Conservation (phyloP, 2,797 vertebrate genomes). For the Heteromormyrus szaboi region DNA sequence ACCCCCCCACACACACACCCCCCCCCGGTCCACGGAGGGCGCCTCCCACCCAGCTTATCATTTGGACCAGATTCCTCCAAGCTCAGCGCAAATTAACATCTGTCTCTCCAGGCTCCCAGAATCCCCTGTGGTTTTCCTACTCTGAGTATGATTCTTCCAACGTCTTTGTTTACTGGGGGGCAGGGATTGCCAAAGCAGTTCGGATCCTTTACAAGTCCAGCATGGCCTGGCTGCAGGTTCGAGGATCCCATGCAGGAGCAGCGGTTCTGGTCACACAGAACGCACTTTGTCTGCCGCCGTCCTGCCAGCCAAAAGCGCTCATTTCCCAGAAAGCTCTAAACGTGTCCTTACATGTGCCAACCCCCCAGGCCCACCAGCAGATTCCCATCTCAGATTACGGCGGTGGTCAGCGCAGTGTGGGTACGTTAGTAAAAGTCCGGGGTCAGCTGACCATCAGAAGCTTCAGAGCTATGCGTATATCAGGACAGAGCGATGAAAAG, state of each 20-base stretch:
- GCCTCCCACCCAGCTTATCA: constrained; percentile 36
- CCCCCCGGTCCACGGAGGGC: constrained; percentile 30
- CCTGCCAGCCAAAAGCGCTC: neutral
- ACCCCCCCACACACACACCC: neutral
- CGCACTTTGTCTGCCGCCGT: neutral
- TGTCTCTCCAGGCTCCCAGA: neutral
- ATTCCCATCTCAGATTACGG: neutral
- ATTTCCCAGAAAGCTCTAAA: neutral
- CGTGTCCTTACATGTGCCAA: neutral
- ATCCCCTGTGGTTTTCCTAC: neutral
- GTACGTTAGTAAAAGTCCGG: neutral
- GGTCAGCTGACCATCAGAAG: neutral
- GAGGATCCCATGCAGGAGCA: constrained; percentile 35
- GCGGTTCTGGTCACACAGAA: constrained; percentile 41
- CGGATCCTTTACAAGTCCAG: constrained; percentile 57
- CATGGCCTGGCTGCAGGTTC: constrained; percentile 47
- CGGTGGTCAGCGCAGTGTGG: neutral
- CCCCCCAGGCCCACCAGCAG: neutral
- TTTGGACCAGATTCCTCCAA: constrained; percentile 32
- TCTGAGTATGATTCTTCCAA: neutral
- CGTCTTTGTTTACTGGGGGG: neutral
- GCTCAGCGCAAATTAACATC: constrained; percentile 22
- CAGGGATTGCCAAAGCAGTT: constrained; percentile 53
- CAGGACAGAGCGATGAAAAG: neutral
- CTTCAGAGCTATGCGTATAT: neutral